Base-by-base conservation (phyloP, 2,888 invertebrate species). In the Diaperis boleti region DNA sequence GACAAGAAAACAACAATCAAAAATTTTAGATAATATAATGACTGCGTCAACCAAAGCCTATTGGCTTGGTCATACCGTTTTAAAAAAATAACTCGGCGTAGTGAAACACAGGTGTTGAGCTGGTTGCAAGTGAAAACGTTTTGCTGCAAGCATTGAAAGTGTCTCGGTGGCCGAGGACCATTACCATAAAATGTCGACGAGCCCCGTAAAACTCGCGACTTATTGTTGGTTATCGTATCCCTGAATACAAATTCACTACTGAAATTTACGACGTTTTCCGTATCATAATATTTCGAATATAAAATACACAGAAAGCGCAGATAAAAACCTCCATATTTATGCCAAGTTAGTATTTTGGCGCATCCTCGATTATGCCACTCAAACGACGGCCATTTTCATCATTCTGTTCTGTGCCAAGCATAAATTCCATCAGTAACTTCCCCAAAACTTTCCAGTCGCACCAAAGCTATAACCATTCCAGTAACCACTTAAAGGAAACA, bases 211-310 rank as follows among this genome's bases (percentile, higher is more conserved):
- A 57, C 61, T 52, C 41, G 44, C 52, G 42, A 68, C 64, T 64
- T 60, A 63, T 63, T 64, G 64, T 64, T 60, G 65, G 52, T 52
- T 61, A 65, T 61, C 63, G 56, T 61, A 61, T 66, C 68, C 59
- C 55, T 57, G 66, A 66, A 64, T 68, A 66, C 66, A 66, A 68
- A 68, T 68, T 68, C 68, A 60, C 65, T 56, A 54, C 54, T 64
- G 54, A 65, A 65, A 61, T 69, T 69, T 69, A 67, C 66, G 66
- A 59, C 56, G 49, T 62, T 59, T 67, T 66, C 69, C 66, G 65
- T 66, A 63, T 62, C 66, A 56, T 54, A 64, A 63, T 67, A 64
- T 69, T 67, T 66, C 63, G 65, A 59, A 33, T 61, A 66, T 66
- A 66, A 66, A 67, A 65, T 67, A 61, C 62, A 50, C 52, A 60